Base-by-base conservation (phyloP, 2,888 invertebrate genomes). In the Nebria brevicollis region DNA sequence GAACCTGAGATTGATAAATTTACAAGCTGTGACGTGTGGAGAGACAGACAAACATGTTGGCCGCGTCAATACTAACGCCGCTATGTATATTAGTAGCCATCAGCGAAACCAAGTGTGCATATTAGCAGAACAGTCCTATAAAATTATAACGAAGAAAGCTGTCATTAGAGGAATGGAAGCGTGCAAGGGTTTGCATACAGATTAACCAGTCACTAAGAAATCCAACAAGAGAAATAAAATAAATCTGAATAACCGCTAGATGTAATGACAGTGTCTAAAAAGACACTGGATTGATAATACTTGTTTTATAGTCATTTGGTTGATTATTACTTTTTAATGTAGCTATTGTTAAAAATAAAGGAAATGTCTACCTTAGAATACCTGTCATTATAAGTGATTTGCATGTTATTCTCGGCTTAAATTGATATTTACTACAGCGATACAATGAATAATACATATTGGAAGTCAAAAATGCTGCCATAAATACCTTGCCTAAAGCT, bases 111-210 rank as follows among this genome's bases (percentile, higher is more conserved):
- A 78, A 73, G 41, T 54, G 20, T 41, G 78, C 73, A 15, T 78
- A 78, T 78, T 78, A 78, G 78, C 11, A 8, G 65, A 72, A 78
- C 13, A 20, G 66, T 20, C 65, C 78, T 73, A 78, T 78, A 66
- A 78, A 73, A 78, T 78, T 78, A 78, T 73, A 78, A 78, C 54
- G 70, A 70, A 70, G 68, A 66, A 73, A 65, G 41, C 73, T 78
- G 73, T 78, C 78, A 78, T 78, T 78, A 78, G 26, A 73, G 66
- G 73, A 41, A 3, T 73, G 66, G 20, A 78, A 64, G 70, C 65
- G 72, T 34, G 54, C 77, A 54, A 64, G 72, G 54, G 64, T 15
- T 42, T 73, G 78, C 65, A 78, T 78, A 78, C 72, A 34, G 78
- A 78, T 66, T 73, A 78, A 73, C 13, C 43, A 34, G 7, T 66